These are phyloP conservation scores for Seriola quinqueradiata DNA, from an alignment of 2,113 vertebrate genomes.

Conservation along the genomic window DNA sequence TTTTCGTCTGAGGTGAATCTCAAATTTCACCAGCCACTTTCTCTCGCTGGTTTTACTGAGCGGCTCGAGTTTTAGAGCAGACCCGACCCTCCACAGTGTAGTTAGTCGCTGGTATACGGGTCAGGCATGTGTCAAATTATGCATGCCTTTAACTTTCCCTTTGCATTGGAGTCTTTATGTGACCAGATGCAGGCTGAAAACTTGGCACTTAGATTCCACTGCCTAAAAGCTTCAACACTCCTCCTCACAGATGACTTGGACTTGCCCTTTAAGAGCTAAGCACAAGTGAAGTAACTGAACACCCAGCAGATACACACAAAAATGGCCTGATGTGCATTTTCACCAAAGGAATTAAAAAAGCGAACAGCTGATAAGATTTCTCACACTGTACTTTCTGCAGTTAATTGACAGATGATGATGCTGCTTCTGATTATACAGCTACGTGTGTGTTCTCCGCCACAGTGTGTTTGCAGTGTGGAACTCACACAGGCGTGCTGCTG, in stretches of 20 bases:
- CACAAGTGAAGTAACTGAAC: neutral
- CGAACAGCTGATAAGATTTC: slow-evolving; percentile 25
- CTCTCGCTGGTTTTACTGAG: slow-evolving; percentile 28
- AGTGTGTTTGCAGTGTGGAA: slow-evolving; percentile 46
- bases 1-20: slow-evolving; percentile 37
- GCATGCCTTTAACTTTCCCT: slow-evolving; percentile 25
- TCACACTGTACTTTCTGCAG: neutral
- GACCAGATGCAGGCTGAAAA: neutral
- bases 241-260: neutral
- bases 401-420: slow-evolving; percentile 28
- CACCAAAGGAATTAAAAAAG: neutral
- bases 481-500: slow-evolving; percentile 96
- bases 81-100: slow-evolving; percentile 27
- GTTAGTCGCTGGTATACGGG: neutral
- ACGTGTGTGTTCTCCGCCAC: slow-evolving; percentile 42
- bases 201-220: neutral
- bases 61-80: slow-evolving; percentile 5
- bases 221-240: no score
- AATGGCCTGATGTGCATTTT: neutral
- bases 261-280: no score
- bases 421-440: slow-evolving; percentile 54
- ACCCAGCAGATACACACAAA: neutral
- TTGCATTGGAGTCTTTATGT: slow-evolving; percentile 10
- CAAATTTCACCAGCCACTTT: slow-evolving; percentile 59
- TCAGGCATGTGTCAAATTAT: slow-evolving; percentile 28